Base-by-base conservation (phyloP, 2,888 invertebrate species). In the Brassicogethes aeneus region DNA sequence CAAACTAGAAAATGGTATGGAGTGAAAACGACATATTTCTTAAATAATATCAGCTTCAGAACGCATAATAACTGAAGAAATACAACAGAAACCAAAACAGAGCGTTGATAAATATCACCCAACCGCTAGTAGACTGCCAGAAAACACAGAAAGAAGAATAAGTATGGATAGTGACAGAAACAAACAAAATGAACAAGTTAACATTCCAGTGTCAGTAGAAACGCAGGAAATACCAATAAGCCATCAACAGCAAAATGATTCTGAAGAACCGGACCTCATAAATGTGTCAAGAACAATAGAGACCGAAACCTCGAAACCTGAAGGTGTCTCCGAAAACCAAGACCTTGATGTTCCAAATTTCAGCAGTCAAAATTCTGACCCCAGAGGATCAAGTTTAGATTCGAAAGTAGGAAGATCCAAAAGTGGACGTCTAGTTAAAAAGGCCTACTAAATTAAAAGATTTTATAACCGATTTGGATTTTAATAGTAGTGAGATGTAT, bases 1-100 rank as follows among this genome's bases (percentile, higher is more conserved):
- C 23, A 23, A 23, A 23, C 23, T 23, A 23, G 23, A 23, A 23
- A 23, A 23, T 23, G 23, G 23, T 23, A 23, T 23, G 23, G 23
- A 23, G 10, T 23, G 23, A 23, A 23, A 23, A 23, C 23, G 23
- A 5, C 23, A 23, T 23, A 23, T 23, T 23, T 23, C 23, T 23
- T n/a, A n/a, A n/a, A n/a, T n/a, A n/a, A n/a, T n/a, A n/a, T n/a
- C n/a, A n/a, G n/a, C n/a, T n/a, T n/a, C 23, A 23, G 23, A 23
- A 23, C 7, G 23, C 23, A 23, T 23, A 23, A 23, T 23, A 23
- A 23, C 5, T 23, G 23, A 23, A 23, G 23, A 23, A 23, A 23
- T 23, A 23, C 23, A 23, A 10, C 23, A 23, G 23, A 23, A 10
- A 23, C 23, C 23, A 10, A 5, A 23, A 23, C 23, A 23, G 23